Conservation (phyloP, 2,888 invertebrate genomes). For the Candidula unifasciata region DNA sequence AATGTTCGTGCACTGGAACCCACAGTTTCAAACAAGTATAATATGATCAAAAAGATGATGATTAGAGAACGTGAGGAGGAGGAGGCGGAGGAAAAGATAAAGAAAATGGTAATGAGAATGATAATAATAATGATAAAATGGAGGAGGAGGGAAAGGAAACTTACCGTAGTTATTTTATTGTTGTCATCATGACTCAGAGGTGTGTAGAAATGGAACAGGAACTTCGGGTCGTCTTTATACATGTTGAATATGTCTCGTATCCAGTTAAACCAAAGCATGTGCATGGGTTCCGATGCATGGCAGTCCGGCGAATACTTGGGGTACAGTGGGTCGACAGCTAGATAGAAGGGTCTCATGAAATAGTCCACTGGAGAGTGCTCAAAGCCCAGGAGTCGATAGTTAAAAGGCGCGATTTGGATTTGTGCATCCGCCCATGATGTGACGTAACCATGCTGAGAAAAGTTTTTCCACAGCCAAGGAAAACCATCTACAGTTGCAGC, state of each 20-base stretch:
- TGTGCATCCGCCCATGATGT: constrained; percentile 93
- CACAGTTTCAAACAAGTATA: no score
- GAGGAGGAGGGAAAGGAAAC: no score
- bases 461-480: constrained; percentile 91
- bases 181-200: constrained; percentile 92
- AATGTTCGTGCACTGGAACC: no score
- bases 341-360: constrained; percentile 87
- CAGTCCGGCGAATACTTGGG: not conserved
- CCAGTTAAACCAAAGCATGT: constrained; percentile 79
- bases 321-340: constrained; percentile 82
- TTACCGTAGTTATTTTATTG: constrained; percentile 79
- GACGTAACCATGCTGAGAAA: constrained; percentile 80
- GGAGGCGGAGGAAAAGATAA: no score
- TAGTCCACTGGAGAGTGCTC: constrained; percentile 90
- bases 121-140: no score
- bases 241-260: constrained; percentile 81
- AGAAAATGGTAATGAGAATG: no score
- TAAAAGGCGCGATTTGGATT: constrained; percentile 90
- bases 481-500: constrained; percentile 86
- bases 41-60: no score
- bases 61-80: no score
- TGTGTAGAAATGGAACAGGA: constrained; percentile 91
- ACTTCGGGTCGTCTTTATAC: constrained; percentile 86
- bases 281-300: constrained; percentile 85
- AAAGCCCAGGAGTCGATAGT: constrained; percentile 93